Evolutionary conservation across 1,140 invertebrate genomes (phyloP), one percentile per base, ranked within the genome.

Genomic region (Drosophila littoralis): DNA sequence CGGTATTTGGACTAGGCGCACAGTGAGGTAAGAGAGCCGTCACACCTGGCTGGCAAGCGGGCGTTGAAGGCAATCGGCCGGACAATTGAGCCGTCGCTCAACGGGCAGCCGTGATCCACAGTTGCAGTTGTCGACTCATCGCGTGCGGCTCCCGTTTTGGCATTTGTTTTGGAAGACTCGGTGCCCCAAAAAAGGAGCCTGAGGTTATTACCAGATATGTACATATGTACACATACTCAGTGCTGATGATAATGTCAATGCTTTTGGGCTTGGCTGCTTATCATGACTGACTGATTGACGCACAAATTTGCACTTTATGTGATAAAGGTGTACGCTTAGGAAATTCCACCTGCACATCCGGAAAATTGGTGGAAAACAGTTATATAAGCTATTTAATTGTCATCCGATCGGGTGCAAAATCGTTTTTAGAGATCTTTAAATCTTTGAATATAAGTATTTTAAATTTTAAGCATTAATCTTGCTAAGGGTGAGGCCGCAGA

Each of bases 161-260:
- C 45, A 33, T 80, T 76, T 69, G 67, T 68, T 63, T 80, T 79
- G 15, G 33, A 61, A 59, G 46, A 55, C 51, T 50, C 73, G 68
- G 55, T 43, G 42, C 33, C 33, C 79, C 54, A 77, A 68, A 80
- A 81, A 68, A 48, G 79, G 77, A 65, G 48, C 54, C 43, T 43
- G 65, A 74, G 71, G 35, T 42, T 58, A 51, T 36, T 32, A 17
- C 33, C 58, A 17, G 33, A 33, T 38, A 22, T 8, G 32, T 54
- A 43, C 15, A 52, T 67, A n/a, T 42, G 22, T 35, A 40, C 8
- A 35, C 9, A 17, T 57, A 9, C 48, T 51, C n/a, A 51, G n/a
- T 9, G 50, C 50, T 55, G 36, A 57, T n/a, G 55, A 33, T 42
- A 50, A 40, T 69, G 8, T 35, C 9, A 22, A 13, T 13, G 42